These are phyloP conservation scores for Epizoanthus illoricatus DNA, from an alignment of 92 coral and sea anemone species.

Conservation along the genomic window DNA sequence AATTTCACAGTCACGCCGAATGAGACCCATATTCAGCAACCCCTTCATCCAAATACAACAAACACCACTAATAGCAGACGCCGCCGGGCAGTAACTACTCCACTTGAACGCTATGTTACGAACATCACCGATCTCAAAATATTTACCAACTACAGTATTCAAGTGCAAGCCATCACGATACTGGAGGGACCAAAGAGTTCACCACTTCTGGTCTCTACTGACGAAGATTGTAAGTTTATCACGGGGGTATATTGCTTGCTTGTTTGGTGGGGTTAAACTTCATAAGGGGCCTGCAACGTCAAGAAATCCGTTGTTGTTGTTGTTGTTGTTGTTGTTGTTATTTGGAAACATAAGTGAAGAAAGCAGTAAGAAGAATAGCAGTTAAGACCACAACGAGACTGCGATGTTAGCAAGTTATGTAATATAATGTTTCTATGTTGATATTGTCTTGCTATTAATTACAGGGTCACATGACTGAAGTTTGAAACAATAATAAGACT, in stretches of 20 bases:
- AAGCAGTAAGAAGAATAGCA: too few species aligned
- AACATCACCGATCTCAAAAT: constrained; percentile 56
- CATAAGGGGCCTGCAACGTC: too few species aligned
- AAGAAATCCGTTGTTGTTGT: too few species aligned
- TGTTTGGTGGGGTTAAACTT: too few species aligned
- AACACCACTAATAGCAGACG: constrained; percentile 9
- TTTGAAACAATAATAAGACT: too few species aligned
- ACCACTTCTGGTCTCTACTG: constrained; percentile 52
- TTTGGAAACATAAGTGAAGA: too few species aligned
- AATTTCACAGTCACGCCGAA: constrained; percentile 28
- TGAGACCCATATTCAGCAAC: constrained; percentile 10
- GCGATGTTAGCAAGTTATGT: too few species aligned
- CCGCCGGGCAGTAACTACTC: constrained; percentile 8
- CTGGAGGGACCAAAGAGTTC: constrained; percentile 48
- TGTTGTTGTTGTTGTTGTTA: too few species aligned
- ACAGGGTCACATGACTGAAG: too few species aligned
- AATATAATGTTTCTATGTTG: too few species aligned
- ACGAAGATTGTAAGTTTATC: constrained; percentile 61
- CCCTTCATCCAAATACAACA: background rate
- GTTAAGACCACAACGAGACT: too few species aligned
- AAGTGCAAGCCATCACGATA: constrained; percentile 55
- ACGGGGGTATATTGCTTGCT: background rate
- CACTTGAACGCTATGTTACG: constrained; percentile 30
- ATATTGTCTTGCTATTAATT: too few species aligned
- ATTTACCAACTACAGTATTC: constrained; percentile 61